phyloP scores from a whole-genome alignment of 2,797 vertebrate species.

The Natrix natrix region DNA sequence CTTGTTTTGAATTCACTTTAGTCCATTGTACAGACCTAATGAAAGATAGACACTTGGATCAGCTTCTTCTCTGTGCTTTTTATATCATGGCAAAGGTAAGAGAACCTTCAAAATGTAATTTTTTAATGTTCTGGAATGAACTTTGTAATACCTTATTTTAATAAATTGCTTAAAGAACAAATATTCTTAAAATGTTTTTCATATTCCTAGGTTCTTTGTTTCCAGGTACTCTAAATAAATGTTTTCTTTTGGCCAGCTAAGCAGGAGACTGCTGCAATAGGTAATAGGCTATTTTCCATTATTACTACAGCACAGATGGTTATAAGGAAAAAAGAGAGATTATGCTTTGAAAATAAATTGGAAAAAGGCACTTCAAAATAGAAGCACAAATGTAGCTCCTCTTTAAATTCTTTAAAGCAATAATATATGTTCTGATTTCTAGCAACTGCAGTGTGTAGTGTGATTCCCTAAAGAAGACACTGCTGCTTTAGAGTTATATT shows the following conservation, averaged over 20 bases:
- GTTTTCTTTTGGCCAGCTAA: background rate
- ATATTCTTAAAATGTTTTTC: background rate
- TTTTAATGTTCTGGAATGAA: background rate
- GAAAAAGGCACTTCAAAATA: background rate
- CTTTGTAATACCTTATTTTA: background rate
- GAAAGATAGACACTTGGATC: conserved; percentile 91
- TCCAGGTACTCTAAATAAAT: background rate
- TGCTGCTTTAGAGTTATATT: background rate
- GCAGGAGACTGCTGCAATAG: background rate
- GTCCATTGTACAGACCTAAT: conserved; percentile 88
- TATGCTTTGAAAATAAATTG: background rate
- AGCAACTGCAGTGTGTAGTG: background rate
- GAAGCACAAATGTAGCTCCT: background rate
- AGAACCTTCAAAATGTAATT: background rate
- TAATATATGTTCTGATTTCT: background rate
- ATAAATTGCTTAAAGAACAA: background rate
- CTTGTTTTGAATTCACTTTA: conserved; percentile 88
- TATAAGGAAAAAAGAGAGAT: background rate
- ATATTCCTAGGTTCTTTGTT: background rate
- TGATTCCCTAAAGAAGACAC: background rate
- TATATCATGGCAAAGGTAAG: conserved; percentile 92
- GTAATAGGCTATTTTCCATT: background rate
- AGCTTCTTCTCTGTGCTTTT: conserved; percentile 92
- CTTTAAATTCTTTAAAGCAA: background rate
- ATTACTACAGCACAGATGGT: background rate